Base-by-base conservation (phyloP, 2,888 invertebrate genomes). In the Thymelicus acteon region DNA sequence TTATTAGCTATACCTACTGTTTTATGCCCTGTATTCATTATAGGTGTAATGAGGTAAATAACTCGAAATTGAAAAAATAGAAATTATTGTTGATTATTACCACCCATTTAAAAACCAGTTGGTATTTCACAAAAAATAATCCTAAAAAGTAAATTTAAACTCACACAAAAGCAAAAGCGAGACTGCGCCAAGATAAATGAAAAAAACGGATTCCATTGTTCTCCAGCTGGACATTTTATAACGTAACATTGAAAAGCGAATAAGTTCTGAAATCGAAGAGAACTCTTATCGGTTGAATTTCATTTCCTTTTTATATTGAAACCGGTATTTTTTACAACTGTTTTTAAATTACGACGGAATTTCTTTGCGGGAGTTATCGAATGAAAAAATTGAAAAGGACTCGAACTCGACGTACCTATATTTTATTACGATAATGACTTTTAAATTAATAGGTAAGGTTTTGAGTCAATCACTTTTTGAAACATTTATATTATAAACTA, bases 201-300 rank as follows among this genome's bases (percentile, higher is more conserved):
- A 75, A 24, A 71, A 64, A 60, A 60, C n/a, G 54, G 40, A 67
- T 57, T 39, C 40, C 69, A 67, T 72, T 74, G 48, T 64, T 69
- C 62, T 48, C 57, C 72, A 73, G 65, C 49, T 54, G 72, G 72
- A 73, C 69, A 74, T 75, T 77, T 75, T 73, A 67, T 72, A 67
- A 49, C 72, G 49, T 15, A 48, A 54, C 65, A 65, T 60, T 71
- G 71, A 76, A 75, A 74, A 74, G 68, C 71, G 71, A 74, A 75
- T 72, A 67, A 60, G 69, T 66, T 69, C 62, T 71, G 75, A 73
- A 75, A 76, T 75, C 72, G 74, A 72, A 72, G 72, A 62, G 39
- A 60, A 70, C 40, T 63, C 75, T 80, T 80, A 80, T 80, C 80
- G 65, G 72, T 47, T 31, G 44, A 67, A 76, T 71, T 75, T 76